phyloP scores from a whole-genome alignment of 2,888 invertebrate species.

The Petrolisthes cinctipes region DNA sequence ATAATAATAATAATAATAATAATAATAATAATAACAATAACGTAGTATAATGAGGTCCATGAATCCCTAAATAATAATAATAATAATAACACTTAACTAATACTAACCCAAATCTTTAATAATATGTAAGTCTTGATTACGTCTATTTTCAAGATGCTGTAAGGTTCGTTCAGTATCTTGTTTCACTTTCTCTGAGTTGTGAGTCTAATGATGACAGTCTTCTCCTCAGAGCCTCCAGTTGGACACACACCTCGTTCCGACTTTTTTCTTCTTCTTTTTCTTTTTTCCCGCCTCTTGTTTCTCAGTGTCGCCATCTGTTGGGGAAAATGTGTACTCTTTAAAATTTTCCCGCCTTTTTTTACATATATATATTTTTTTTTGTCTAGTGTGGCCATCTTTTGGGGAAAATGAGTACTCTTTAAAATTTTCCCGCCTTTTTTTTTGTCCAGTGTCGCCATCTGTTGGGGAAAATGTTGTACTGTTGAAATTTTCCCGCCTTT shows the following conservation, averaged over 20 bases:
- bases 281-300: conserved; percentile 29
- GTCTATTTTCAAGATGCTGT: conserved; percentile 44
- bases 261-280: conserved; percentile 7
- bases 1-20: background rate
- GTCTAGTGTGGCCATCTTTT: too few species aligned
- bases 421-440: too few species aligned
- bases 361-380: background rate
- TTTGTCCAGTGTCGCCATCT: conserved; percentile 60
- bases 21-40: background rate
- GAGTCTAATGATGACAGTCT: conserved; percentile 48
- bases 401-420: too few species aligned
- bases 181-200: conserved; percentile 44
- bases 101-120: conserved; percentile 44
- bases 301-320: too few species aligned
- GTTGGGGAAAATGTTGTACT: background rate
- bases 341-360: too few species aligned
- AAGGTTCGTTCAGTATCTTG: conserved; percentile 49
- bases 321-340: too few species aligned
- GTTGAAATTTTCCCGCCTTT: too few species aligned
- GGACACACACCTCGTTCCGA: conserved; percentile 13
- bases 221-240: conserved; percentile 40
- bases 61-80: background rate
- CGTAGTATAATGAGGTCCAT: background rate
- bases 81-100: background rate
- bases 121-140: conserved; percentile 46